phyloP scores from a whole-genome alignment of 2,113 vertebrate species.

The Bettongia penicillata region DNA sequence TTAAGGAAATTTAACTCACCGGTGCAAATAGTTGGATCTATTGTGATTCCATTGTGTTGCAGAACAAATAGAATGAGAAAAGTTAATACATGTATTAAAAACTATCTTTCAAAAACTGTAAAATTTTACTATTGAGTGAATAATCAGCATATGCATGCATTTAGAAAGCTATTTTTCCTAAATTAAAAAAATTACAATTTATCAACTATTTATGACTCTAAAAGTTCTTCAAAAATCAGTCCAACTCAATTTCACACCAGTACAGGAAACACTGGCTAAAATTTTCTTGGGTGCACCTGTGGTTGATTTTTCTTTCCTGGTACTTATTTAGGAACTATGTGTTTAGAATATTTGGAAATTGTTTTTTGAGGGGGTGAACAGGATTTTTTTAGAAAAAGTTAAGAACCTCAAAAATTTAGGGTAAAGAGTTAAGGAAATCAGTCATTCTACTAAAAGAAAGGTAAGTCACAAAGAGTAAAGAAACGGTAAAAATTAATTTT shows the following conservation, averaged over 20 bases:
- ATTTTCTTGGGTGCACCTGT: conserved; percentile 62
- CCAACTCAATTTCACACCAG: conserved; percentile 78
- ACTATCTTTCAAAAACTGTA: conserved; percentile 80
- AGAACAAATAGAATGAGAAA: conserved; percentile 94
- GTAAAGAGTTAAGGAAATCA: conserved; percentile 36
- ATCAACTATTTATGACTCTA: conserved; percentile 52
- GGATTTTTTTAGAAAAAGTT: not conserved
- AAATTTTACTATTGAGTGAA: conserved; percentile 82
- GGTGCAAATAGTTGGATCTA: conserved; percentile 99
- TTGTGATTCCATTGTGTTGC: conserved; percentile 96
- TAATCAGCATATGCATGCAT: conserved; percentile 74
- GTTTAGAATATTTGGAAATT: conserved; percentile 46
- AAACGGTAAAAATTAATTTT: conserved; percentile 28
- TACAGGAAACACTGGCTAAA: conserved; percentile 57
- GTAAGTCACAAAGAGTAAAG: conserved; percentile 49
- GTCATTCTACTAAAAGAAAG: conserved; percentile 41
- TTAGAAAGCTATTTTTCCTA: conserved; percentile 74
- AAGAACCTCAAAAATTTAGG: conserved; percentile 14
- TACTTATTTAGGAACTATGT: conserved; percentile 48
- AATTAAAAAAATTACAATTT: conserved; percentile 71
- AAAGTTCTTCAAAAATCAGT: conserved; percentile 71
- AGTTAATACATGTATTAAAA: conserved; percentile 87
- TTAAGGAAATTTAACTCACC: conserved; percentile 95
- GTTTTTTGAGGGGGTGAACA: not conserved
- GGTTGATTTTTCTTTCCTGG: conserved; percentile 61